A percentile compares a stretch with the other conserved stretches of the same genome.
Conservation (phyloP, 2,113 vertebrate genomes). For the Ailurus styani region DNA sequence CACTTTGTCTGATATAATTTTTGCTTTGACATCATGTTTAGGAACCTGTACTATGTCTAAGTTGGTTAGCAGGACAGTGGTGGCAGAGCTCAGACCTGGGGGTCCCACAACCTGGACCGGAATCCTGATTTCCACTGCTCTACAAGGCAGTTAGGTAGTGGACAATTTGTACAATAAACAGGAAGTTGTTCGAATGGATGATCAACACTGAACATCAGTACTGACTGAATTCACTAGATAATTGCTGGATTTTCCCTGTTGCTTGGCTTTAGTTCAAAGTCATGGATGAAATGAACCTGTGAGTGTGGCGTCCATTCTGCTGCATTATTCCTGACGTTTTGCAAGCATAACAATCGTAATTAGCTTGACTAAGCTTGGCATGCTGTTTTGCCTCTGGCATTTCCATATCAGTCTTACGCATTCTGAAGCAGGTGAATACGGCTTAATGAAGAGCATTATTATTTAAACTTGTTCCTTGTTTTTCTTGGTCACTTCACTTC, state of each 20-base stretch:
- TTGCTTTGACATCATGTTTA: neutral
- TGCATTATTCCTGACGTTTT: slow-evolving; percentile 32
- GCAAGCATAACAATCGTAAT: neutral
- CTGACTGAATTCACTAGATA: neutral
- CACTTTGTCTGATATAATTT: neutral
- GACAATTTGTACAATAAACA: neutral
- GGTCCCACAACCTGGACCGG: too few relatives aligned
- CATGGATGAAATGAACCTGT: neutral
- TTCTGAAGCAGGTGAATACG: neutral
- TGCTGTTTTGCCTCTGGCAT: neutral
- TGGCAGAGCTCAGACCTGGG: neutral
- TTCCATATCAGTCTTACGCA: neutral
- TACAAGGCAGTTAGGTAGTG: neutral
- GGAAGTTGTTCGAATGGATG: neutral
- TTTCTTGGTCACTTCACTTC: neutral
- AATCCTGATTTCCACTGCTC: neutral
- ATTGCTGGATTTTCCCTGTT: neutral
- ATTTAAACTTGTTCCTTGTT: neutral
- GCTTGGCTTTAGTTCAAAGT: neutral
- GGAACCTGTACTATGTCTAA: neutral
- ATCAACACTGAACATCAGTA: neutral
- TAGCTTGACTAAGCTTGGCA: neutral
- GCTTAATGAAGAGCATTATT: neutral
- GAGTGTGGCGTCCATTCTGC: neutral
- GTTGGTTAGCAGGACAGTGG: neutral